phyloP scores from a whole-genome alignment of 2,113 vertebrate genomes.

The Procavia capensis region DNA sequence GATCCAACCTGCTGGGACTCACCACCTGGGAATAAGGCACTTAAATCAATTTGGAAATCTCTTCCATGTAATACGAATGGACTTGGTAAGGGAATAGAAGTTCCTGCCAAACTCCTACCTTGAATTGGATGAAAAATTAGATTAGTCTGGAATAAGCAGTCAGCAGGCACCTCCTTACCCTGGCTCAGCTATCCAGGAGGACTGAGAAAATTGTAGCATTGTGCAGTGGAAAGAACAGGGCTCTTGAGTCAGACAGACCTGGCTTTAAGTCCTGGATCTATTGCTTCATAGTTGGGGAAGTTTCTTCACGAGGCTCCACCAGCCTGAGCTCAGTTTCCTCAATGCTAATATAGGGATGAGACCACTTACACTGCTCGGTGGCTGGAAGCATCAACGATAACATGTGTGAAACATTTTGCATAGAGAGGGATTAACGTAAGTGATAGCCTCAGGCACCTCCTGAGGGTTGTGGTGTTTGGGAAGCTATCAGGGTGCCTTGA shows the following conservation, averaged over 20 bases:
- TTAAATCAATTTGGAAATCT: conserved; percentile 37
- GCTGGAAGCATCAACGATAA: fast-evolving
- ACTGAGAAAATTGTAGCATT: fast-evolving
- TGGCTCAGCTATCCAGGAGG: not conserved
- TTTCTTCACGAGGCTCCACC: fast-evolving
- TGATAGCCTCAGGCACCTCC: not conserved
- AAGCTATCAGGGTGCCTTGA: fast-evolving
- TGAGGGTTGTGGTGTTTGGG: fast-evolving
- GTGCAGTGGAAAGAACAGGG: fast-evolving
- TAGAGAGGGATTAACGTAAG: fast-evolving
- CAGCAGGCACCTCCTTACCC: not conserved
- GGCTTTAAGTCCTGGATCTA: not conserved
- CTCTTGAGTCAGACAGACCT: fast-evolving
- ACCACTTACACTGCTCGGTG: fast-evolving
- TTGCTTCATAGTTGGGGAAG: fast-evolving
- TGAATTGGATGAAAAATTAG: not conserved
- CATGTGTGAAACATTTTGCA: fast-evolving
- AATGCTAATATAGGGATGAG: fast-evolving
- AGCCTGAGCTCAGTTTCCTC: fast-evolving
- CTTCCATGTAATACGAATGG: not conserved
- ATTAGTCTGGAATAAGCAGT: not conserved
- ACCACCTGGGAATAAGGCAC: not conserved
- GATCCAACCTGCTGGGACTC: not conserved
- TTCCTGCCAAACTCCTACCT: not conserved
- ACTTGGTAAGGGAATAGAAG: not conserved